These are phyloP conservation scores for Scomberomorus guttatus DNA, from an alignment of 2,797 vertebrate species.

Conservation along the genomic window DNA sequence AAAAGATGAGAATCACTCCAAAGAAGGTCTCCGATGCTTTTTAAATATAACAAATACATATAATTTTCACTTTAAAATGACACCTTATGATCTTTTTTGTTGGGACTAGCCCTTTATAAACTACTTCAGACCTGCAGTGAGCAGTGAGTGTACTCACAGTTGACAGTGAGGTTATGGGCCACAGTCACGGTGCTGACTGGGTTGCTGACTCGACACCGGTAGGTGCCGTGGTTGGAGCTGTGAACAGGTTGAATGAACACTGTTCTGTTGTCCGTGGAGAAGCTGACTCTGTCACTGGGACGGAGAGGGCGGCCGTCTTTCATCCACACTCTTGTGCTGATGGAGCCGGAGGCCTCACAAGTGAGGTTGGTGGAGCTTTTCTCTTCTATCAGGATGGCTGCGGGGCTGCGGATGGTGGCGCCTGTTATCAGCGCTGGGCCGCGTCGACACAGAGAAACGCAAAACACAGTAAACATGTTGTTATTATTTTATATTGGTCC, in stretches of 20 bases:
- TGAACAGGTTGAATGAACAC: conserved; percentile 68
- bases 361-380: conserved; percentile 75
- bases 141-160: conserved; percentile 70
- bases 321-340: conserved; percentile 72
- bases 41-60: not conserved
- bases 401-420: conserved; percentile 65
- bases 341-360: conserved; percentile 71
- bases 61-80: not conserved
- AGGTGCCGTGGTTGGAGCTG: conserved; percentile 66
- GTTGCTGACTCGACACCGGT: conserved; percentile 79
- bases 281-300: conserved; percentile 43
- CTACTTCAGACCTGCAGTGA: not conserved
- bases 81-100: not conserved
- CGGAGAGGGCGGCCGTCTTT: conserved; percentile 64
- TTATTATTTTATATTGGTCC: too few species aligned
- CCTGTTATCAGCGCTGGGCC: conserved; percentile 65
- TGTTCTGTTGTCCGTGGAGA: conserved; percentile 65
- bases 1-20: too few species aligned
- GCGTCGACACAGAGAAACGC: too few species aligned
- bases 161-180: conserved; percentile 66
- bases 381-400: conserved; percentile 67
- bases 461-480: not conserved
- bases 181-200: conserved; percentile 71
- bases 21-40: too few species aligned
- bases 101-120: not conserved